Percentiles rank a stretch among this genome's conserved stretches.
These are phyloP conservation scores for Squalus acanthias DNA, from an alignment of 2,797 vertebrate species.

Conservation along the genomic window DNA sequence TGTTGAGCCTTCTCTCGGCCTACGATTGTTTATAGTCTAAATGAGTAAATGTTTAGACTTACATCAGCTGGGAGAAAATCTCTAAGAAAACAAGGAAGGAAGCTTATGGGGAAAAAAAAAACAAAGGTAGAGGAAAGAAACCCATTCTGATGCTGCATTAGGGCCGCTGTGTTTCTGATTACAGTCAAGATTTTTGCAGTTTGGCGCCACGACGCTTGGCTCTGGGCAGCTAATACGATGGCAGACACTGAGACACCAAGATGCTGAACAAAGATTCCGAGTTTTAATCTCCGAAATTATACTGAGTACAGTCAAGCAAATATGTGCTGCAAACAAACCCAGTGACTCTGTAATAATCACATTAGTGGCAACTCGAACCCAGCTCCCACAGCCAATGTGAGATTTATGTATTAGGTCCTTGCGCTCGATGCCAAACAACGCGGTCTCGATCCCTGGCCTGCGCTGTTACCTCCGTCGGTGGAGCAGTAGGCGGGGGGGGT, in stretches of 20 bases:
- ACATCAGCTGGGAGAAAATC: conserved; percentile 73
- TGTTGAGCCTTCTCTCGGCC: conserved; percentile 62
- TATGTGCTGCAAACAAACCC: conserved; percentile 52
- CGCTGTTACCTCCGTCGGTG: background rate
- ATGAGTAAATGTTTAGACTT: conserved; percentile 72
- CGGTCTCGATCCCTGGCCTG: background rate
- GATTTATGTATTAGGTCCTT: background rate
- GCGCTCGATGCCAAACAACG: background rate
- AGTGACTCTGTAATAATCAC: conserved; percentile 4
- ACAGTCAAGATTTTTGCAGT: conserved; percentile 56
- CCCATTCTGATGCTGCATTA: conserved; percentile 64
- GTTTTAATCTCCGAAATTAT: conserved; percentile 52
- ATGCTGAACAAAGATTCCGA: conserved; percentile 47
- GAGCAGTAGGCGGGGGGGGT: too few species aligned
- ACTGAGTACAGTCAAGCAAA: conserved; percentile 53
- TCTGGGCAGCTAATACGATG: conserved; percentile 57
- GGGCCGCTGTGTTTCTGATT: conserved; percentile 68
- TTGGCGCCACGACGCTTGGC: conserved; percentile 70
- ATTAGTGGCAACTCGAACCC: background rate
- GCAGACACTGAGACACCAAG: conserved; percentile 48
- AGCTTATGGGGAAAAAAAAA: conserved; percentile 60
- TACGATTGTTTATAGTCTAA: conserved; percentile 70
- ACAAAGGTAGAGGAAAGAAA: conserved; percentile 77
- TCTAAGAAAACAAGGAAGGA: conserved; percentile 79
- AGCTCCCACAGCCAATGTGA: background rate